These are phyloP conservation scores for Emmelina monodactyla DNA, from an alignment of 2,888 invertebrate genomes.

Conservation along the genomic window DNA sequence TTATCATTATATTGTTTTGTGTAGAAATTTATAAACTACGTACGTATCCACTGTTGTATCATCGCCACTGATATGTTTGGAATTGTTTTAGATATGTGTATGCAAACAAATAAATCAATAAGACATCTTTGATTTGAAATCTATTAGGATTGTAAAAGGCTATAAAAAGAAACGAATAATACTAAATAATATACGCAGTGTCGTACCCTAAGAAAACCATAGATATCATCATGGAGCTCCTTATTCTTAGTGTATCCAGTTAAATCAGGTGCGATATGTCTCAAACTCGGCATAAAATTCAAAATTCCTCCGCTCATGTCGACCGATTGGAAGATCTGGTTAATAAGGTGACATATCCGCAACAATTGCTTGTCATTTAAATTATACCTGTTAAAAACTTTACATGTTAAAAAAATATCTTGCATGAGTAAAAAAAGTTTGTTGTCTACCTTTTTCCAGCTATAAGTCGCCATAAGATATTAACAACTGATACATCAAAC, in stretches of 20 bases:
- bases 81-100: too few species aligned
- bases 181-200: too few species aligned
- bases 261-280: conserved; percentile 68
- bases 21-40: too few species aligned
- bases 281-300: conserved; percentile 73
- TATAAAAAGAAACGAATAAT: too few species aligned
- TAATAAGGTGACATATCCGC: conserved; percentile 63
- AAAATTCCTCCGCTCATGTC: conserved; percentile 77
- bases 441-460: conserved; percentile 70
- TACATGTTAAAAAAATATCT: conserved; percentile 5
- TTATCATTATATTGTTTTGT: conserved; percentile 14
- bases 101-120: too few species aligned
- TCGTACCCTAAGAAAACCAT: conserved; percentile 64
- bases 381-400: conserved; percentile 46
- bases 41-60: too few species aligned
- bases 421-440: not conserved
- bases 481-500: conserved; percentile 72
- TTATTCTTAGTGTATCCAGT: conserved; percentile 69
- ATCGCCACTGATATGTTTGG: too few species aligned
- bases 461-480: conserved; percentile 75
- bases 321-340: conserved; percentile 67
- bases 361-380: conserved; percentile 64
- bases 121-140: too few species aligned
- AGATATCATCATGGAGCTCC: conserved; percentile 52
- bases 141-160: too few species aligned